Conservation (phyloP, 2,797 vertebrate genomes). For the Poeciliopsis paucimaculata region DNA sequence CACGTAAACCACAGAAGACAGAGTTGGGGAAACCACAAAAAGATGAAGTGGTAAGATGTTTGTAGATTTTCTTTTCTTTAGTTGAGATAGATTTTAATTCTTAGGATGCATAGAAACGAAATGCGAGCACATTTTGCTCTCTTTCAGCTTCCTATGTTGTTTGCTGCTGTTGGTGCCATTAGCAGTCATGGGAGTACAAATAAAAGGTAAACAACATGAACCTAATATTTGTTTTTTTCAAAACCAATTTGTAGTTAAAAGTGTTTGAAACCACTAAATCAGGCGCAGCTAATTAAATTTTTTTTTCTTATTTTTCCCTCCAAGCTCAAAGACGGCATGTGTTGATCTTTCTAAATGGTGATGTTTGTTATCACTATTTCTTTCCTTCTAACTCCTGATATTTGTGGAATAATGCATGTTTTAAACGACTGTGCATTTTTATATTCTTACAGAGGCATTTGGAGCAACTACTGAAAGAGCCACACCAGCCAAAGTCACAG, state of each 20-base stretch:
- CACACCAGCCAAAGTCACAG: slow-evolving; percentile 40
- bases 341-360: slow-evolving; percentile 68
- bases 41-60: slow-evolving; percentile 76
- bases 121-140: slow-evolving; percentile 19
- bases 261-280: no score
- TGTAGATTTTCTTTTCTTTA: neutral
- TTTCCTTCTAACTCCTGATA: neutral
- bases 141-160: slow-evolving; percentile 55
- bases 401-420: slow-evolving; percentile 15
- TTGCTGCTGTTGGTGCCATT: slow-evolving; percentile 48
- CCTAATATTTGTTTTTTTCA: no score
- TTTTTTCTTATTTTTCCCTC: slow-evolving; percentile 15
- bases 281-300: neutral
- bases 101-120: neutral
- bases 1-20: slow-evolving; percentile 1
- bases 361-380: slow-evolving; percentile 5
- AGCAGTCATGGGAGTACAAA: slow-evolving; percentile 43
- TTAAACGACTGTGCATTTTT: neutral
- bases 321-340: slow-evolving; percentile 59
- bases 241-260: neutral
- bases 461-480: slow-evolving; percentile 34
- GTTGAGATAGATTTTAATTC: slow-evolving; percentile 7
- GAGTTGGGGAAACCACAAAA: slow-evolving; percentile 21
- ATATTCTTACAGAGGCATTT: slow-evolving; percentile 54
- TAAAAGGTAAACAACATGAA: slow-evolving; percentile 65